These are phyloP conservation scores for Furcula furcula DNA, from an alignment of 2,888 invertebrate species.

Conservation along the genomic window DNA sequence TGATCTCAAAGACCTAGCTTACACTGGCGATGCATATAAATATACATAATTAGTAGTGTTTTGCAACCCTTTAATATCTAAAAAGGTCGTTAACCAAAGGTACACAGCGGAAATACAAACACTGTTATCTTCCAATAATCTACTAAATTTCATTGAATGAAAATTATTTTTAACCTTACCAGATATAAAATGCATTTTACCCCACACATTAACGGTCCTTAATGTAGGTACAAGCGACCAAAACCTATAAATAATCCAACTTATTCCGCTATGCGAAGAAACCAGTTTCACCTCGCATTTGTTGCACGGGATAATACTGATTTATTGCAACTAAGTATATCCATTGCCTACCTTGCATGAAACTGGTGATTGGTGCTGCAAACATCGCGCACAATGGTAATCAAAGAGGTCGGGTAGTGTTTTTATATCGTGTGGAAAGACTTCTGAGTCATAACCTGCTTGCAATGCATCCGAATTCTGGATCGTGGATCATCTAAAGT, in stretches of 20 bases:
- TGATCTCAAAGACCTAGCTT: too few relatives aligned
- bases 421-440: constrained; percentile 13
- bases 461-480: constrained; percentile 18
- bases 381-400: constrained; percentile 2
- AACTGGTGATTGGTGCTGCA: too few relatives aligned
- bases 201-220: constrained; percentile 23
- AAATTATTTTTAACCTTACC: too few relatives aligned
- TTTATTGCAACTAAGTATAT: constrained; percentile 6
- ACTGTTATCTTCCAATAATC: too few relatives aligned
- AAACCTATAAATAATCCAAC: constrained; percentile 27
- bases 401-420: neutral
- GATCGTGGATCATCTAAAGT: constrained; percentile 10
- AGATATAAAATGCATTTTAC: too few relatives aligned
- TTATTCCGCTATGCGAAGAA: constrained; percentile 13
- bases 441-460: constrained; percentile 29
- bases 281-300: constrained; percentile 23
- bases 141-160: too few relatives aligned
- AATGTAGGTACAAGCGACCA: constrained; percentile 15
- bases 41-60: too few relatives aligned
- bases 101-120: too few relatives aligned
- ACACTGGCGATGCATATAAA: too few relatives aligned
- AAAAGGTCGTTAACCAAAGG: too few relatives aligned
- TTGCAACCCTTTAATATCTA: too few relatives aligned
- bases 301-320: neutral
- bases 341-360: constrained; percentile 9